phyloP scores from a whole-genome alignment of 1,140 invertebrate species.

The Drosophila mauritiana region DNA sequence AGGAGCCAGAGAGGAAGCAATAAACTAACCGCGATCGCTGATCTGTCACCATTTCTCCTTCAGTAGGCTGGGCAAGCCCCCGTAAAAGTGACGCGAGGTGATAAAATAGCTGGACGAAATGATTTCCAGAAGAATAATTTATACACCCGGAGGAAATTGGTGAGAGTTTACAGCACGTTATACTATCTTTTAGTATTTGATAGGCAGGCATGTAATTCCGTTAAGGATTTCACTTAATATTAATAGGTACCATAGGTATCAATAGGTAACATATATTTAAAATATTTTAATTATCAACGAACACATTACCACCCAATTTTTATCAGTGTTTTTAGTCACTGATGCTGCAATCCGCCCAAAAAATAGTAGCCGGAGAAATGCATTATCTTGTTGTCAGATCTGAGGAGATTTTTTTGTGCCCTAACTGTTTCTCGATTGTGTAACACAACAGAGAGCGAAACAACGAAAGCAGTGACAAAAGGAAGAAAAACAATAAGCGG shows the following conservation, averaged over 20 bases:
- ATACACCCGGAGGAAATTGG: conserved; percentile 5
- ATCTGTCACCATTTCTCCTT: conserved; percentile 69
- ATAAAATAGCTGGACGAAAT: conserved; percentile 79
- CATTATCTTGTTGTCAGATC: conserved; percentile 70
- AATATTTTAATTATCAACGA: background rate
- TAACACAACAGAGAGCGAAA: conserved; percentile 60
- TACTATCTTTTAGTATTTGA: no score
- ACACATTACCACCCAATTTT: background rate
- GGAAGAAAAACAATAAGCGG: conserved; percentile 16
- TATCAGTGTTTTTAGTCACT: conserved; percentile 10
- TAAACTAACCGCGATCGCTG: conserved; percentile 75
- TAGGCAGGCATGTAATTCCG: no score
- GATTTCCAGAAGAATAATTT: conserved; percentile 46
- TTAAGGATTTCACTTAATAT: no score
- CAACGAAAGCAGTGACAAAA: conserved; percentile 46
- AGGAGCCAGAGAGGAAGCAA: conserved; percentile 64
- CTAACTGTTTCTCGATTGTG: conserved; percentile 71
- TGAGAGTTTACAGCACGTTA: no score
- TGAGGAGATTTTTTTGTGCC: conserved; percentile 61
- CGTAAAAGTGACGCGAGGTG: conserved; percentile 75
- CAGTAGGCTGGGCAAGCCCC: conserved; percentile 50
- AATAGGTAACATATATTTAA: no score
- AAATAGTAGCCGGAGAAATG: conserved; percentile 63
- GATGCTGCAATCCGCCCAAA: background rate
- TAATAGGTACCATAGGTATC: no score